Percentiles rank a stretch among this genome's conserved stretches.
Evolutionary conservation across 2,888 invertebrate species (phyloP).

Genomic region (Sinopyrophorus schimmeli): DNA sequence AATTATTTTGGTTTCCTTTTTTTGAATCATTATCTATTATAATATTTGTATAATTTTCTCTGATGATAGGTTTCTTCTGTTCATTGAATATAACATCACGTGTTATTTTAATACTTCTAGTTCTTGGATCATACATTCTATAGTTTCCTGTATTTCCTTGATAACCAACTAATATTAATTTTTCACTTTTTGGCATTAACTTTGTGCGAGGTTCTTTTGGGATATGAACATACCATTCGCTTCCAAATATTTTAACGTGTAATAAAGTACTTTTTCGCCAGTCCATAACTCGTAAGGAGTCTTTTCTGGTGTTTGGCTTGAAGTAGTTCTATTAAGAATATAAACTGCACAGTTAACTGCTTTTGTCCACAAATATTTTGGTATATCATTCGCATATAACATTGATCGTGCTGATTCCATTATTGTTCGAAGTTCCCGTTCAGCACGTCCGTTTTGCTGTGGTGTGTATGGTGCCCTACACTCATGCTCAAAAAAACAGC

Average conservation of each 20-base stretch:
- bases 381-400: slow-evolving; percentile 40
- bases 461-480: slow-evolving; percentile 39
- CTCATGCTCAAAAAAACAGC: slow-evolving; percentile 34
- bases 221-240: slow-evolving; percentile 26
- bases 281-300: slow-evolving; percentile 38
- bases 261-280: slow-evolving; percentile 29
- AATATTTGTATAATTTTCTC: too few relatives aligned
- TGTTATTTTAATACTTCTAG: too few relatives aligned
- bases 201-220: too few relatives aligned
- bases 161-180: slow-evolving; percentile 36
- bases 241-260: slow-evolving; percentile 38
- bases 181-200: too few relatives aligned
- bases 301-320: slow-evolving; percentile 5
- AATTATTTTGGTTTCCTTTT: too few relatives aligned
- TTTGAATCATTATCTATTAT: too few relatives aligned
- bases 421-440: slow-evolving; percentile 45
- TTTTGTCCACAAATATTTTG: slow-evolving; percentile 45
- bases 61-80: too few relatives aligned
- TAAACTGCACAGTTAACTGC: slow-evolving; percentile 46
- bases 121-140: slow-evolving; percentile 30
- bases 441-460: slow-evolving; percentile 43
- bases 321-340: slow-evolving; percentile 41
- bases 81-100: too few relatives aligned
- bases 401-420: slow-evolving; percentile 45
- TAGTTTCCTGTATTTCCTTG: slow-evolving; percentile 32